Evolutionary conservation across 2,113 vertebrate genomes (phyloP).

Genomic region (Oceanodroma tethys): DNA sequence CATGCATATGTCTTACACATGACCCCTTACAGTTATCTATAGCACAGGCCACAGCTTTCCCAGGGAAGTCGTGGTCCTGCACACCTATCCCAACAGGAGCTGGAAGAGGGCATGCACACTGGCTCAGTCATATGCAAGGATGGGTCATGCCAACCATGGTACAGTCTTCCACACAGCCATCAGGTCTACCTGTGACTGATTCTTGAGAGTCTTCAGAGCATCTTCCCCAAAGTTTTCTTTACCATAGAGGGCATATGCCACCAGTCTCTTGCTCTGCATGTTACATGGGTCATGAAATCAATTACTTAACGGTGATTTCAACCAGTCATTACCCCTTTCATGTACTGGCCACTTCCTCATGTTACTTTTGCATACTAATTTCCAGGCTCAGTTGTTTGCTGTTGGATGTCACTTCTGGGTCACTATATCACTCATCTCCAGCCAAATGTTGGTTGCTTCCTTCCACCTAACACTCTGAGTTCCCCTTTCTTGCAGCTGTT

Average conservation of each 20-base stretch:
- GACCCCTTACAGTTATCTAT: background rate
- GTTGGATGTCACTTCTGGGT: background rate
- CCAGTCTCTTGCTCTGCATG: background rate
- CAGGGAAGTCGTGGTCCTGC: background rate
- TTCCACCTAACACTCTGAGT: background rate
- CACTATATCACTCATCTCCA: background rate
- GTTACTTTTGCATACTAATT: background rate
- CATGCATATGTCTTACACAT: background rate
- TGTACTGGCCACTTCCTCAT: background rate
- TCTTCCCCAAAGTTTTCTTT: background rate
- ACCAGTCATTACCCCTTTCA: background rate
- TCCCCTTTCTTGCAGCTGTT: background rate
- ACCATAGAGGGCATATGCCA: background rate
- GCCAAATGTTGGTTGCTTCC: background rate
- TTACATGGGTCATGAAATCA: background rate
- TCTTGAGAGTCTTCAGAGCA: background rate
- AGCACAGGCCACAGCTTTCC: background rate
- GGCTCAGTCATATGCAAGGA: background rate
- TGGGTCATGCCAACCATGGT: background rate
- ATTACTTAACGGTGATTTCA: background rate
- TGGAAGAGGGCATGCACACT: background rate
- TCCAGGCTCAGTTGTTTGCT: background rate
- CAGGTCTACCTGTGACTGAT: background rate
- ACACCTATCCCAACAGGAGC: background rate
- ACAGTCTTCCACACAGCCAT: background rate